These are phyloP conservation scores for Toxonevra muliebris DNA, from an alignment of 2,888 invertebrate species.

Conservation along the genomic window DNA sequence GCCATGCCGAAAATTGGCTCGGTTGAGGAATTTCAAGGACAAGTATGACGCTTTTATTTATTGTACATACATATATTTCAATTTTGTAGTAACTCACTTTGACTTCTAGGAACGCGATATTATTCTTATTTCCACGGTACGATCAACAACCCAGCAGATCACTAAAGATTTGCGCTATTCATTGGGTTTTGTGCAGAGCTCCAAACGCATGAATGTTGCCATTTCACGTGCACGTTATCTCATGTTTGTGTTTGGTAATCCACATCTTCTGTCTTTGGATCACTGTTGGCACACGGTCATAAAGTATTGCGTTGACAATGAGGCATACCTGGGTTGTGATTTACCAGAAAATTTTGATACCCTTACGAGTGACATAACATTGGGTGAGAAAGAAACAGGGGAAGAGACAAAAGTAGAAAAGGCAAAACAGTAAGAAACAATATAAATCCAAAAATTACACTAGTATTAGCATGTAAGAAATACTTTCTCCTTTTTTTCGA, in stretches of 20 bases:
- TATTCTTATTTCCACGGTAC: slow-evolving; percentile 78
- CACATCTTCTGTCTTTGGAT: slow-evolving; percentile 74
- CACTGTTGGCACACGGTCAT: slow-evolving; percentile 75
- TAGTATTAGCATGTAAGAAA: background rate
- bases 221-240: slow-evolving; percentile 82
- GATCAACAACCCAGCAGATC: slow-evolving; percentile 66
- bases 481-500: background rate
- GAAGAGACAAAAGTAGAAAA: slow-evolving; percentile 7
- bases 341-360: slow-evolving; percentile 62
- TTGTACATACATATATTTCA: background rate
- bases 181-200: slow-evolving; percentile 79
- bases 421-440: background rate
- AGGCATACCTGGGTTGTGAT: slow-evolving; percentile 77
- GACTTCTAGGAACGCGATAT: slow-evolving; percentile 64
- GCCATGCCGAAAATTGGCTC: slow-evolving; percentile 76
- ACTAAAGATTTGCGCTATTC: slow-evolving; percentile 66
- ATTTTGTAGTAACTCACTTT: slow-evolving; percentile 8
- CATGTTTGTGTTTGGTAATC: slow-evolving; percentile 85
- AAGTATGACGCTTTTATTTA: slow-evolving; percentile 67
- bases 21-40: slow-evolving; percentile 88
- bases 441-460: background rate
- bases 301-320: slow-evolving; percentile 70
- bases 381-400: slow-evolving; percentile 9
- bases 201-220: slow-evolving; percentile 88
- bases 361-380: background rate